Conservation (phyloP, 2,888 invertebrate species). For the Aphidius colemani region DNA sequence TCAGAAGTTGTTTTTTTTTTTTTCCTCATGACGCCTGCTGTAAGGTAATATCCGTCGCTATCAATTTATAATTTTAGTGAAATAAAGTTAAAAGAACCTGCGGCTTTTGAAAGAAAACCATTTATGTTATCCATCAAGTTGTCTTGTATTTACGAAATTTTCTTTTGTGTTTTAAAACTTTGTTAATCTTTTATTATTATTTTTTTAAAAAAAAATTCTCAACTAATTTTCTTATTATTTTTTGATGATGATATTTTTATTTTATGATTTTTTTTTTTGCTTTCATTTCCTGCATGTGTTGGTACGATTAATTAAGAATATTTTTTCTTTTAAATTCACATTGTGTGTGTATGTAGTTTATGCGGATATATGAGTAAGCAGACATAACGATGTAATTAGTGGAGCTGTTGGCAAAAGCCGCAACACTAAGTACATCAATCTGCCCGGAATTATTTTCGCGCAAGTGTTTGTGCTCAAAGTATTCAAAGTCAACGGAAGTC, state of each 20-base stretch:
- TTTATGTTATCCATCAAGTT: not conserved
- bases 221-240: not conserved
- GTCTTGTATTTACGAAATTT: not conserved
- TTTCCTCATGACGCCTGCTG: conserved; percentile 30
- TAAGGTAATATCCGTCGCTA: conserved; percentile 19
- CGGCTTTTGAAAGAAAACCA: conserved; percentile 1
- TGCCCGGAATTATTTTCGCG: not conserved
- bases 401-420: conserved; percentile 22
- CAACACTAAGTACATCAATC: conserved; percentile 25
- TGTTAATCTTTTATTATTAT: too few relatives aligned
- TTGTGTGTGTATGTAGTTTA: conserved; percentile 14
- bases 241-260: conserved; percentile 1
- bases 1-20: conserved; percentile 27
- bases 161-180: too few relatives aligned
- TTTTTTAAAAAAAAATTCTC: too few relatives aligned
- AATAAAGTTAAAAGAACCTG: conserved; percentile 9
- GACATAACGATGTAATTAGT: conserved; percentile 23
- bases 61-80: conserved; percentile 19
- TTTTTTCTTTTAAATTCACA: not conserved
- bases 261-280: not conserved
- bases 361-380: conserved; percentile 4
- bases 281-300: conserved; percentile 2
- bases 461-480: conserved; percentile 2
- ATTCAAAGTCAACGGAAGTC: conserved; percentile 18
- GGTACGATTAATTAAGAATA: conserved; percentile 8